Evolutionary conservation across 1,140 invertebrate species (phyloP), one percentile per base, ranked within the genome.

Genomic region (Rhopalosiphum padi): DNA sequence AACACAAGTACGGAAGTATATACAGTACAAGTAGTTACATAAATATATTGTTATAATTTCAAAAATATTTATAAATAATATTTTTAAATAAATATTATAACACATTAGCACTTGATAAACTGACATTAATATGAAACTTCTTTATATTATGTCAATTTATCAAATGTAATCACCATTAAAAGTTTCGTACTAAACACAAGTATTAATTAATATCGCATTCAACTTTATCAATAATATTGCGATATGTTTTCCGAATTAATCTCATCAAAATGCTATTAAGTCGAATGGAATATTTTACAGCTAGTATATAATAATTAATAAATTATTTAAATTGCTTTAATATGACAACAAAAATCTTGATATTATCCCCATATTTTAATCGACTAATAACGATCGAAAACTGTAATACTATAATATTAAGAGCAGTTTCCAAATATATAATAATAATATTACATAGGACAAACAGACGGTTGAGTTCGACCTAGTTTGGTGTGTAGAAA

Each of bases 191-290:
- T 48, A 43, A 87, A 88, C 43, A 88, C 46, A 48, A 88, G 23
- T 48, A 48, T 51, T 88, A 88, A 88, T 88, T 88, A 88, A 88
- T 88, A 88, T 88, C 46, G 86, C n/a, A 35, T 88, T 46, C 30
- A 88, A 87, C 43, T 87, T 87, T 48, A 30, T 30, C 30, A 88
- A 25, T 35, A 87, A n/a, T 87, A 48, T 87, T 41, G 21, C 23
- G 4, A 25, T 88, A 35, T 48, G 30, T 35, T 48, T 18, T 46
- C 6, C 46, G n/a, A 48, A n/a, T 8, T 23, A 51, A 88, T 88
- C 86, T 88, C 86, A 88, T 88, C 86, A 88, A 88, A 88, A 88
- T 48, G 46, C 43, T 88, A 88, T 88, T 88, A 88, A 88, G 46
- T 30, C 7, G 30, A 48, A 48, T 35, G 30, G 86, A 88, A 88